These are phyloP conservation scores for Rutpela maculata DNA, from an alignment of 2,888 invertebrate genomes.

Conservation along the genomic window DNA sequence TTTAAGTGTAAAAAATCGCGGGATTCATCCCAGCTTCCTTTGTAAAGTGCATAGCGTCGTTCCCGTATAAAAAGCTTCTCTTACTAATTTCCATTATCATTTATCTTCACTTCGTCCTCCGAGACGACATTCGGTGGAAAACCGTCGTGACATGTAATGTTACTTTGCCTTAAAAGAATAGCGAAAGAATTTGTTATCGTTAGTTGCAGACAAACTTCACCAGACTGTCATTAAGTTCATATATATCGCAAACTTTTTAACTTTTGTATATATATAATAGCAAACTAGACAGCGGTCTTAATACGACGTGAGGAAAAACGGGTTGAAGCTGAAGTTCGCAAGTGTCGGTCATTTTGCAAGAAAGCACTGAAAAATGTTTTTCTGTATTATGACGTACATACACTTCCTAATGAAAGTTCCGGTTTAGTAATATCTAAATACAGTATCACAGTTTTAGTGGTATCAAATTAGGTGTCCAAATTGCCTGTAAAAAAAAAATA, in stretches of 20 bases:
- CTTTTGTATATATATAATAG: conserved; percentile 24
- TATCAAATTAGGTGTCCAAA: too few species aligned
- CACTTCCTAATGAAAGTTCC: too few species aligned
- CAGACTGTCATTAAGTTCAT: conserved; percentile 51
- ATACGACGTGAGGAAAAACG: background rate
- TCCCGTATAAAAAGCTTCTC: conserved; percentile 67
- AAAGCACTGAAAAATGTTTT: background rate
- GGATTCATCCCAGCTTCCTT: conserved; percentile 53
- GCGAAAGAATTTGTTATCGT: conserved; percentile 64
- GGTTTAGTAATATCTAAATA: background rate
- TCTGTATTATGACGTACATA: too few species aligned
- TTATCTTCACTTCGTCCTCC: conserved; percentile 65
- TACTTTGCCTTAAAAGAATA: conserved; percentile 62
- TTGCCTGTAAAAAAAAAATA: too few species aligned
- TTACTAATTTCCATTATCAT: conserved; percentile 73
- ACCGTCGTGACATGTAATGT: conserved; percentile 65
- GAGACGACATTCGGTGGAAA: conserved; percentile 57
- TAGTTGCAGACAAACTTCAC: conserved; percentile 53
- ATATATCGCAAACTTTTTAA: conserved; percentile 36
- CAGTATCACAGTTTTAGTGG: too few species aligned
- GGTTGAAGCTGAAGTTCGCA: conserved; percentile 10
- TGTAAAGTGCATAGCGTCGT: conserved; percentile 68
- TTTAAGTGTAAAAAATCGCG: conserved; percentile 60
- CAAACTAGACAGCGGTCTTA: conserved; percentile 3
- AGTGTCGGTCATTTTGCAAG: background rate